Evolutionary conservation across 2,113 vertebrate species (phyloP).

Genomic region (Physeter macrocephalus): DNA sequence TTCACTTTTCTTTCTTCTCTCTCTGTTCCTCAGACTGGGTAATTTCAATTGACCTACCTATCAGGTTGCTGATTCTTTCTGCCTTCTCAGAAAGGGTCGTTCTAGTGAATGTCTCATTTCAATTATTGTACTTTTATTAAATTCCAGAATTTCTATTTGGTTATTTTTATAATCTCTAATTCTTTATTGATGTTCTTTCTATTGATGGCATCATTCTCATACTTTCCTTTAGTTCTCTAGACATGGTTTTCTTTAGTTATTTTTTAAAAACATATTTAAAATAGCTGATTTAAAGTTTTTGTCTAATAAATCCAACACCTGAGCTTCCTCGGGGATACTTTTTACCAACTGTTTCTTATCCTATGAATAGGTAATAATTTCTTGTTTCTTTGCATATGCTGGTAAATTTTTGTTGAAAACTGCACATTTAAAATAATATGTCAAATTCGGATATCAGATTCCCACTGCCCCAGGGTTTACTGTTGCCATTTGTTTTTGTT

Average conservation of each 20-base stretch:
- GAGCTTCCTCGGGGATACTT: neutral
- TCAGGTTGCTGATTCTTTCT: neutral
- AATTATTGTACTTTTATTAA: neutral
- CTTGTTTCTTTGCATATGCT: neutral
- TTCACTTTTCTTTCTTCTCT: neutral
- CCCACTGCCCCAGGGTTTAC: neutral
- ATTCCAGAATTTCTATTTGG: neutral
- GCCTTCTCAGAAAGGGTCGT: neutral
- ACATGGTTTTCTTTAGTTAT: neutral
- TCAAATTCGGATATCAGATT: neutral
- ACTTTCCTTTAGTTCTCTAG: neutral
- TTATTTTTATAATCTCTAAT: neutral
- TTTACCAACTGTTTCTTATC: neutral
- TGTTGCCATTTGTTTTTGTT: conserved; percentile 6
- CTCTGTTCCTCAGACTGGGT: neutral
- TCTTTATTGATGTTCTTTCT: neutral
- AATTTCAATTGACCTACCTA: neutral
- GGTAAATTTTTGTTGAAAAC: neutral
- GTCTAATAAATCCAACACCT: neutral
- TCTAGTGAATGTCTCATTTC: neutral
- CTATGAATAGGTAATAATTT: neutral
- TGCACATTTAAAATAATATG: neutral
- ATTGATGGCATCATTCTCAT: neutral
- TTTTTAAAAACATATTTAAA: neutral
- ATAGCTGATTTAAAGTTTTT: neutral